These are phyloP conservation scores for Paracyclopina nana DNA, from an alignment of 1,140 invertebrate species.

Conservation along the genomic window DNA sequence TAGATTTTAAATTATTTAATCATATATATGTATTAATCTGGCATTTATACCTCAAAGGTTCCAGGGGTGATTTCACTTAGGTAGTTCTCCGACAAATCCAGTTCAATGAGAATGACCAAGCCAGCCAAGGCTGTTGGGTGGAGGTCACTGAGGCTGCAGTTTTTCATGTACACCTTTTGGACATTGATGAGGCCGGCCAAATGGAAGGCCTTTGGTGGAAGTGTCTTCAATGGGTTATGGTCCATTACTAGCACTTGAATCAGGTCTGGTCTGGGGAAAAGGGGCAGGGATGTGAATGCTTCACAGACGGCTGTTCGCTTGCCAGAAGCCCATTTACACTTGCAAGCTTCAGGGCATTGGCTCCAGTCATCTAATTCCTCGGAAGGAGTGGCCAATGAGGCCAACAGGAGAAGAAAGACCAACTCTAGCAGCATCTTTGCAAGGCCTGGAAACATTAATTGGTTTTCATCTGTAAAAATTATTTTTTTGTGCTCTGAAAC, in stretches of 20 bases:
- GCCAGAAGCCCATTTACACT: conserved; percentile 69
- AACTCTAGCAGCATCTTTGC: no score
- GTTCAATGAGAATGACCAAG: conserved; percentile 62
- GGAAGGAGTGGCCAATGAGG: no score
- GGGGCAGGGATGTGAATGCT: conserved; percentile 37
- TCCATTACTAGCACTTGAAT: conserved; percentile 65
- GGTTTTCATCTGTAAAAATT: no score
- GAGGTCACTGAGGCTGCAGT: conserved; percentile 46
- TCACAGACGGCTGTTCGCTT: conserved; percentile 65
- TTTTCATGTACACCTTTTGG: conserved; percentile 53
- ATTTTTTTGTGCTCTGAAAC: no score
- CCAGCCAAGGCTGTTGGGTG: conserved; percentile 60
- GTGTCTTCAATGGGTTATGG: conserved; percentile 47
- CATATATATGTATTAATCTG: no score
- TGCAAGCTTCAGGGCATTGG: conserved; percentile 53
- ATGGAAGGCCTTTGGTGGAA: conserved; percentile 54
- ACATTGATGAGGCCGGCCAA: conserved; percentile 53
- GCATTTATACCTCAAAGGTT: conserved; percentile 47
- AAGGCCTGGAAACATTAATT: no score
- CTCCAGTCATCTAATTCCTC: no score
- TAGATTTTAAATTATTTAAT: conserved; percentile 43
- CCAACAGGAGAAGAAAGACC: no score
- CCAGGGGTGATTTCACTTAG: conserved; percentile 40
- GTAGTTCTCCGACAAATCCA: conserved; percentile 53
- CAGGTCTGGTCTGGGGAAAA: not conserved